Evolutionary conservation across 2,888 invertebrate species (phyloP), one percentile per base, ranked within the genome.

Genomic region (Microctonus brassicae): DNA sequence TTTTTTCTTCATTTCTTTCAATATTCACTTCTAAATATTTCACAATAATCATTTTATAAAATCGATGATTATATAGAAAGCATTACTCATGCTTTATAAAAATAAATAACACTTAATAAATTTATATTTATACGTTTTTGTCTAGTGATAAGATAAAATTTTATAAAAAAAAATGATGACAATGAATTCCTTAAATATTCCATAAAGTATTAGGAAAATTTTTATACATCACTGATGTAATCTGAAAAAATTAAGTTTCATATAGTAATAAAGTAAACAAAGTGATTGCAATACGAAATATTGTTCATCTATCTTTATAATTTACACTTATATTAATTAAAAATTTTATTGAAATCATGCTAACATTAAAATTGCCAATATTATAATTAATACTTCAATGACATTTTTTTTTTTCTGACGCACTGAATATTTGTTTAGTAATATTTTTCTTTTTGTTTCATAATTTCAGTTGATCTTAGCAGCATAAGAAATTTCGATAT

Each of bases 401-500:
- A n/a, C n/a, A n/a, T n/a, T 29, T 29, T 57, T 22, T 22, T n/a
- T 9, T n/a, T 57, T 7, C 13, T 24, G 57, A 17, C 13, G 20
- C 57, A 26, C 57, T 26, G n/a, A 33, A 29, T 33, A 11, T 62
- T 3, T 7, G 9, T 20, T 24, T 13, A n/a, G n/a, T n/a, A n/a
- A 36, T 53, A 20, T 4, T 22, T 11, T 1, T 55, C 2, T 26
- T 58, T 62, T 39, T 13, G n/a, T 42, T 70, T 17, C 17, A 47
- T 47, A 1, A 29, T 63, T 67, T 6, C 47, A 76, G 75, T 58
- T 75, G 64, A 75, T 73, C 79, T 76, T 62, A 80, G 78, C 72
- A 75, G 78, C 67, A 74, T 78, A 70, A 77, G 80, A 68, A 76
- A 75, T 69, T 81, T 80, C 77, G 78, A 79, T 62, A 76, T 80